A percentile compares a stretch with the other conserved stretches of the same genome.
phyloP scores from a whole-genome alignment of 2,113 vertebrate genomes.

The Maccullochella peelii region DNA sequence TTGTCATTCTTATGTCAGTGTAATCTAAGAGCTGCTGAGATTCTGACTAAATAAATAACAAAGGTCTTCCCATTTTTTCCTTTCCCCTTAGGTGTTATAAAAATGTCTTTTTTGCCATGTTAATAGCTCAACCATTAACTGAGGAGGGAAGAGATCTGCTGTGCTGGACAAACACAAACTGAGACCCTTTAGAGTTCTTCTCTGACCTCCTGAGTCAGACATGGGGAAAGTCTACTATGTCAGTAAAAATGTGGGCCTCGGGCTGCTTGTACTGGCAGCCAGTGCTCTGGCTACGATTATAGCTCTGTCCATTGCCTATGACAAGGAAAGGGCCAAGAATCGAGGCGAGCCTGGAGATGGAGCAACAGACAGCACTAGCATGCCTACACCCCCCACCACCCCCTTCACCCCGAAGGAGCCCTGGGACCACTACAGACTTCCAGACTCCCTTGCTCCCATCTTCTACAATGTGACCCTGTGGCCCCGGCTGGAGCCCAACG shows the following conservation, averaged over 20 bases:
- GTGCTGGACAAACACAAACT: slow-evolving; percentile 37
- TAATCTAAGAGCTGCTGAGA: not conserved
- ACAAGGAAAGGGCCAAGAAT: slow-evolving; percentile 86
- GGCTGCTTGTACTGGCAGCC: slow-evolving; percentile 77
- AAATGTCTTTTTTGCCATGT: slow-evolving; percentile 42
- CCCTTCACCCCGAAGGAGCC: slow-evolving; percentile 1
- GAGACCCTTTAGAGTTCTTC: slow-evolving; percentile 15
- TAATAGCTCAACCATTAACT: slow-evolving; percentile 69
- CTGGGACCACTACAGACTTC: slow-evolving; percentile 91
- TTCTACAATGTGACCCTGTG: slow-evolving; percentile 87
- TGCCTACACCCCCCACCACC: not conserved
- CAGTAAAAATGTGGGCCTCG: slow-evolving; percentile 85
- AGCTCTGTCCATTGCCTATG: slow-evolving; percentile 87
- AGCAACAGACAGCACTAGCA: rapidly evolving
- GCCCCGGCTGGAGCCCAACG: slow-evolving; percentile 81
- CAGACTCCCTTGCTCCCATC: slow-evolving; percentile 80
- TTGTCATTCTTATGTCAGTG: not conserved
- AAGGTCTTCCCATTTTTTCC: not conserved
- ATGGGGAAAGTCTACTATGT: slow-evolving; percentile 94
- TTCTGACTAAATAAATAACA: slow-evolving; percentile 1
- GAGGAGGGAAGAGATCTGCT: slow-evolving; percentile 33
- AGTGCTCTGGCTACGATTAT: slow-evolving; percentile 86
- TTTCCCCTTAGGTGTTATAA: slow-evolving; percentile 44
- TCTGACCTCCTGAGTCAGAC: slow-evolving; percentile 35
- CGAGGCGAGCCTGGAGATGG: not conserved